phyloP scores from a whole-genome alignment of 2,113 vertebrate genomes.

The Erpornis zantholeuca region DNA sequence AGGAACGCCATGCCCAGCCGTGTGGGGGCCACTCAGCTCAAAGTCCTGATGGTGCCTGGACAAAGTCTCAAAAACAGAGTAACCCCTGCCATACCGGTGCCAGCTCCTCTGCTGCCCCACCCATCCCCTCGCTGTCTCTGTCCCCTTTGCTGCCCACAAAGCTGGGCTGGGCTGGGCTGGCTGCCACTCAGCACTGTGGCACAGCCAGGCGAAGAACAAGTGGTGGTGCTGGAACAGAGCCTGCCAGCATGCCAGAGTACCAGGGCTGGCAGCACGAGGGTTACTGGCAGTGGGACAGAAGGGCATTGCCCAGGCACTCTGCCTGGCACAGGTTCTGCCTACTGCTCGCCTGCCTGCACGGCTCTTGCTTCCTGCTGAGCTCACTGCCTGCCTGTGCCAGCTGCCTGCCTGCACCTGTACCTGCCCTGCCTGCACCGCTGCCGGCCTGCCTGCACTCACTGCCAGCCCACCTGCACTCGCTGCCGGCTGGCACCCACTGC shows the following conservation, averaged over 20 bases:
- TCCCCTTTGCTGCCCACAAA: neutral
- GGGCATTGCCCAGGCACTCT: neutral
- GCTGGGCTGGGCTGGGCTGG: neutral
- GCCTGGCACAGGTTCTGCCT: neutral
- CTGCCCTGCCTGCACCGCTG: neutral
- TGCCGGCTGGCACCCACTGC: neutral
- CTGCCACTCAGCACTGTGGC: fast-evolving
- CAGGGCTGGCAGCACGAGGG: neutral
- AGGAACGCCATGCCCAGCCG: fast-evolving
- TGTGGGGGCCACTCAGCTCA: neutral
- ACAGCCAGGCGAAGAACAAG: neutral
- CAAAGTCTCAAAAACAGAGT: neutral
- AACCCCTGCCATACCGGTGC: neutral
- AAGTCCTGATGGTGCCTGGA: neutral
- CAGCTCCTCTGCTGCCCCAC: neutral
- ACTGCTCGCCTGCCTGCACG: neutral
- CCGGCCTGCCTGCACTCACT: neutral
- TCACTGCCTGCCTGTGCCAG: neutral
- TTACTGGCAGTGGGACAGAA: neutral
- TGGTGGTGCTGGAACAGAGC: neutral
- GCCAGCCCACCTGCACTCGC: neutral
- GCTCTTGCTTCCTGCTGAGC: neutral
- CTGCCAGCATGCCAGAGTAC: neutral
- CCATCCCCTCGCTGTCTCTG: fast-evolving
- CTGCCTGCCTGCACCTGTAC: neutral